Conservation (phyloP, 2,113 vertebrate genomes). For the Pelecanus crispus region DNA sequence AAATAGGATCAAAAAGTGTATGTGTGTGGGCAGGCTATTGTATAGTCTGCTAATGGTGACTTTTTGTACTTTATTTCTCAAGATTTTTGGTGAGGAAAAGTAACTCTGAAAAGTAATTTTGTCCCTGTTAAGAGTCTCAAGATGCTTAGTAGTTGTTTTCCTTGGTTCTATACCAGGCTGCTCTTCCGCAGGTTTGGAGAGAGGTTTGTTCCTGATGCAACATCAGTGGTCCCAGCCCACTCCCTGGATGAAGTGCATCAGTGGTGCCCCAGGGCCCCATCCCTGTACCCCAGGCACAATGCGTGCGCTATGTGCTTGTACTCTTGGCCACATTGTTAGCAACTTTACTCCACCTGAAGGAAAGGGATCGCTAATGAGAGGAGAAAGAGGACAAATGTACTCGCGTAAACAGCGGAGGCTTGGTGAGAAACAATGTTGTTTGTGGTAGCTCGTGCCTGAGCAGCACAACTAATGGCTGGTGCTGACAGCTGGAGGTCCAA, state of each 20-base stretch:
- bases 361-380: background rate
- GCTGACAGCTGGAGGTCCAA: background rate
- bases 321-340: accelerated
- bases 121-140: background rate
- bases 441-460: background rate
- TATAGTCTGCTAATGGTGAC: background rate
- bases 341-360: background rate
- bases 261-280: background rate
- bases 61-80: background rate
- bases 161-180: background rate
- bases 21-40: accelerated
- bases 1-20: background rate
- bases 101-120: background rate
- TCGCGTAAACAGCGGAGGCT: background rate
- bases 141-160: background rate
- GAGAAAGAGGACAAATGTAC: background rate
- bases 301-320: background rate
- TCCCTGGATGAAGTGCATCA: background rate
- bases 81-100: background rate
- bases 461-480: background rate
- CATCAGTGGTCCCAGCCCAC: background rate
- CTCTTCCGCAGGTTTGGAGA: background rate
- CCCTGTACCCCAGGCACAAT: background rate
- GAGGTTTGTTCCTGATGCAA: background rate
- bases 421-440: background rate